Conservation (phyloP, 2,113 vertebrate species). For the Chaenocephalus aceratus region DNA sequence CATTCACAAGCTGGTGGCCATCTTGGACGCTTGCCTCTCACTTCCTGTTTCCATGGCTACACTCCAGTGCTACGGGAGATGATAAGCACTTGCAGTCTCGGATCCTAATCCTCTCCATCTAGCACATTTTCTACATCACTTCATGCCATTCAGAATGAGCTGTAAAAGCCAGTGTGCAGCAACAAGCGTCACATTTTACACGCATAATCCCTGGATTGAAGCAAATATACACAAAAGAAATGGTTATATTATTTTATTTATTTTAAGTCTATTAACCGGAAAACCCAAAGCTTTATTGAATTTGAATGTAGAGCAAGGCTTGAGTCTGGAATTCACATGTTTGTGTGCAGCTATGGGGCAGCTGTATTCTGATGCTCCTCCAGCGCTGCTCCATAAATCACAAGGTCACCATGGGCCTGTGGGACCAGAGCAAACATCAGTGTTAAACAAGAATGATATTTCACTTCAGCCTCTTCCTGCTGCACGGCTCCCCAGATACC, state of each 20-base stretch:
- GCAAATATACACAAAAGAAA: constrained; percentile 14
- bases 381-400: constrained; percentile 61
- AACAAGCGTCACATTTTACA: constrained; percentile 45
- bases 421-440: constrained; percentile 68
- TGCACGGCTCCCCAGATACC: constrained; percentile 59
- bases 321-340: constrained; percentile 50
- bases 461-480: constrained; percentile 64
- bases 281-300: background rate
- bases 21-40: constrained; percentile 83
- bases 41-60: constrained; percentile 86
- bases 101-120: constrained; percentile 74
- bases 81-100: constrained; percentile 67
- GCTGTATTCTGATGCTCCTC: constrained; percentile 59
- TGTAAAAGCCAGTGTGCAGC: constrained; percentile 58
- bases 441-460: constrained; percentile 68
- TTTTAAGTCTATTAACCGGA: constrained; percentile 4
- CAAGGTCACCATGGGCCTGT: constrained; percentile 54
- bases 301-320: constrained; percentile 1
- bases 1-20: constrained; percentile 86
- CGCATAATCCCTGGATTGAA: constrained; percentile 40
- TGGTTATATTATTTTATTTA: background rate
- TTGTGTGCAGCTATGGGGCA: constrained; percentile 51
- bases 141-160: constrained; percentile 69
- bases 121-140: constrained; percentile 78
- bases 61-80: constrained; percentile 52